phyloP scores from a whole-genome alignment of 2,113 vertebrate species.

The Aptenodytes forsteri region DNA sequence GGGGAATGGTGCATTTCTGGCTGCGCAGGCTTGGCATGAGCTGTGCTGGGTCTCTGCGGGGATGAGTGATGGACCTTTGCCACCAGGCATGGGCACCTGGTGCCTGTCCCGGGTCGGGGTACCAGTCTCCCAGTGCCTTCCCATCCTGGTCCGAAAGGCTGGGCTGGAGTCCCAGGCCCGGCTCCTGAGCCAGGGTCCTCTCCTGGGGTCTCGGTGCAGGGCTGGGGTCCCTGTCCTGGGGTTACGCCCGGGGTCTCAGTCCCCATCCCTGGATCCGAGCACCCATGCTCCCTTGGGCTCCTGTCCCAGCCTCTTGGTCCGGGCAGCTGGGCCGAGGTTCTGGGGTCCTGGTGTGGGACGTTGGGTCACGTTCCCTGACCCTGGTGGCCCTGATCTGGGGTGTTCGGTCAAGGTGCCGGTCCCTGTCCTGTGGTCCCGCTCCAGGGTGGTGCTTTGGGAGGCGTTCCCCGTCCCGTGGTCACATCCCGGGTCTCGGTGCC shows the following conservation, averaged over 20 bases:
- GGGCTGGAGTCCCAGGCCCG: background rate
- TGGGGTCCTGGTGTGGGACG: background rate
- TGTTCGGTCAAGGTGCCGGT: background rate
- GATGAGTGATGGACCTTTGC: background rate
- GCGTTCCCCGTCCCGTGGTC: background rate
- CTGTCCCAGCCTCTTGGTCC: background rate
- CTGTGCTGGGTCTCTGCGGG: background rate
- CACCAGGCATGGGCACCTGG: no score
- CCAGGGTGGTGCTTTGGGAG: background rate
- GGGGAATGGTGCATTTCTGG: accelerated
- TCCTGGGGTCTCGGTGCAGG: accelerated
- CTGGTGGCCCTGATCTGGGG: no score
- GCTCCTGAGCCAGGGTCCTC: background rate
- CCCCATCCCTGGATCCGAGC: background rate
- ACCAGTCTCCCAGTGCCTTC: background rate
- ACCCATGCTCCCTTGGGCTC: no score
- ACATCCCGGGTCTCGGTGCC: accelerated
- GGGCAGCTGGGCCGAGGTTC: background rate
- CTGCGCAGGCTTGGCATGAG: accelerated
- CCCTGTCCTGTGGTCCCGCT: background rate
- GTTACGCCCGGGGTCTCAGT: background rate
- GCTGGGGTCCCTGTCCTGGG: background rate
- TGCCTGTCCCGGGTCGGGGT: background rate
- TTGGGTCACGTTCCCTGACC: background rate
- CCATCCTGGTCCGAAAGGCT: background rate